Conservation (phyloP, 2,113 vertebrate genomes). For the Oryzias javanicus region DNA sequence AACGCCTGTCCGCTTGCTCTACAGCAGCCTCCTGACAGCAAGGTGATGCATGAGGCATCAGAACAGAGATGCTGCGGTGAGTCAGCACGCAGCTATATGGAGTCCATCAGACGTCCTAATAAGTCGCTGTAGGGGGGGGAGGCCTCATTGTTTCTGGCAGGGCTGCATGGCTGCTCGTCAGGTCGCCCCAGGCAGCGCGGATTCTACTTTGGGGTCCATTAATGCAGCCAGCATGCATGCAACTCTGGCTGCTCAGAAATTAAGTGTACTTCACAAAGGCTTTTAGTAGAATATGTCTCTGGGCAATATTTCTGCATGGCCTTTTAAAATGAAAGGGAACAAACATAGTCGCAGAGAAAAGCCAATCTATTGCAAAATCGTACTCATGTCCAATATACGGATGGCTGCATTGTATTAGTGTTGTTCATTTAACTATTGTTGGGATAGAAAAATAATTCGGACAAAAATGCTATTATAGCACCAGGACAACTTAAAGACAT, state of each 20-base stretch:
- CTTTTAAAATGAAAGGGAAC: slow-evolving; percentile 45
- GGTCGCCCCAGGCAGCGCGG: slow-evolving; percentile 44
- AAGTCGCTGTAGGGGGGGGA: slow-evolving; percentile 38
- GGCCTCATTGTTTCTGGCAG: slow-evolving; percentile 30
- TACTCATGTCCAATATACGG: slow-evolving; percentile 28
- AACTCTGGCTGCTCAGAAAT: slow-evolving; percentile 58
- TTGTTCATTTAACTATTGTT: slow-evolving; percentile 37
- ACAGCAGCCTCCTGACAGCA: slow-evolving; percentile 61
- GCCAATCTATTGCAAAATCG: slow-evolving; percentile 18
- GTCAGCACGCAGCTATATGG: slow-evolving; percentile 63
- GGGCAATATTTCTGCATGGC: slow-evolving; percentile 52
- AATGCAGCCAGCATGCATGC: slow-evolving; percentile 58
- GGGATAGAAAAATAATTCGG: slow-evolving; percentile 25
- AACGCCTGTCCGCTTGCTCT: slow-evolving; percentile 31
- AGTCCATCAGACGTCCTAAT: slow-evolving; percentile 63
- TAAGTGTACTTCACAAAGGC: slow-evolving; percentile 64
- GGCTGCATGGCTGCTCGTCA: slow-evolving; percentile 21
- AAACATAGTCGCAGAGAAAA: slow-evolving; percentile 17
- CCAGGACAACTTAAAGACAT: background rate
- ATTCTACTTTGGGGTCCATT: slow-evolving; percentile 71
- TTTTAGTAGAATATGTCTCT: slow-evolving; percentile 65
- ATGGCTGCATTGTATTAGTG: slow-evolving; percentile 52
- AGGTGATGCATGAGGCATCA: slow-evolving; percentile 60
- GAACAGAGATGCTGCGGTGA: slow-evolving; percentile 63
- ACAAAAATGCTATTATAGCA: background rate